These are phyloP conservation scores for Charaxes varanes DNA, from an alignment of 1,140 invertebrate species.

Conservation along the genomic window DNA sequence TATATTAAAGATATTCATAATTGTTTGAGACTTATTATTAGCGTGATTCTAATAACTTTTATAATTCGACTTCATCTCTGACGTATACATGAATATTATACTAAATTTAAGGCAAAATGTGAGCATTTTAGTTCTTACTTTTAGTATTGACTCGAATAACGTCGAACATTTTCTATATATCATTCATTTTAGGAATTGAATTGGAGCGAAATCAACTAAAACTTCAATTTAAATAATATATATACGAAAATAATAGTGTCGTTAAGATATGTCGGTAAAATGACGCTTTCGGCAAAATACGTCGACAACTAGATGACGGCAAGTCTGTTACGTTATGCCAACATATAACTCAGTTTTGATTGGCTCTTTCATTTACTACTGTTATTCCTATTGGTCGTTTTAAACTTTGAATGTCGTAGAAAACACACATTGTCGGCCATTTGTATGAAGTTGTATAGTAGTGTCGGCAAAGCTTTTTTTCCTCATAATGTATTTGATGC, in stretches of 20 bases:
- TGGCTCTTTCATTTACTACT: constrained; percentile 22
- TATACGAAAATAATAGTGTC: constrained; percentile 29
- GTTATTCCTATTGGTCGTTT: constrained; percentile 31
- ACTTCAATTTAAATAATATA: too few species aligned
- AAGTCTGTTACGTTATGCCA: constrained; percentile 39
- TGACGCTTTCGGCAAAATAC: constrained; percentile 36
- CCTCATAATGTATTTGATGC: constrained; percentile 53
- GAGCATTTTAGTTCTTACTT: too few species aligned
- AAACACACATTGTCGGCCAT: constrained; percentile 47
- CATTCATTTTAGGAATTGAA: too few species aligned
- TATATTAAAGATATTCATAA: too few species aligned
- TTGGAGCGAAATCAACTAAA: too few species aligned
- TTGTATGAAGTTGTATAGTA: constrained; percentile 29
- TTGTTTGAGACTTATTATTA: too few species aligned
- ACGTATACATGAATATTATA: too few species aligned
- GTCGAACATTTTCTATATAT: too few species aligned
- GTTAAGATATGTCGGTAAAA: constrained; percentile 39
- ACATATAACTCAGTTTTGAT: constrained; percentile 15
- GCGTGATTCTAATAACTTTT: too few species aligned
- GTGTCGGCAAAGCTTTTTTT: constrained; percentile 59
- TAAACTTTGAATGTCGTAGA: constrained; percentile 17
- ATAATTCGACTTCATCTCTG: too few species aligned
- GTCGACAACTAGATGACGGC: constrained; percentile 26
- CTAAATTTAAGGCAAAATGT: too few species aligned
- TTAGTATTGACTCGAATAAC: too few species aligned